Evolutionary conservation across 1,140 invertebrate genomes (phyloP).

Genomic region (Hycleus cichorii): DNA sequence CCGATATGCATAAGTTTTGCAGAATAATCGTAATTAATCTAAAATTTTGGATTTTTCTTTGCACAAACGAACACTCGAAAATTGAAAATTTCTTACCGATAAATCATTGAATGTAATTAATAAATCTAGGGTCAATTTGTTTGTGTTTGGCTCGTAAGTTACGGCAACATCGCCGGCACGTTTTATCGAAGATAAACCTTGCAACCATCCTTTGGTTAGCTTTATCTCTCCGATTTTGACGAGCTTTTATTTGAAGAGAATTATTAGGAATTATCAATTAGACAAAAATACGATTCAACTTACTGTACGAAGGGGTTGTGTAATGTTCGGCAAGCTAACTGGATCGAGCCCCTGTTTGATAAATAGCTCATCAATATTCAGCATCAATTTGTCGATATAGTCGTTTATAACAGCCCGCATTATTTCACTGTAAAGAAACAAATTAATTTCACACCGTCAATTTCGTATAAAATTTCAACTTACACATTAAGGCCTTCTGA

Average conservation of each 20-base stretch:
- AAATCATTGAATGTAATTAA: neutral
- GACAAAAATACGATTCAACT: too few species aligned
- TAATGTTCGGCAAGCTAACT: neutral
- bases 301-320: too few species aligned
- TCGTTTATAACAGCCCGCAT: neutral
- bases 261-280: too few species aligned
- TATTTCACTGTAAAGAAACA: too few species aligned
- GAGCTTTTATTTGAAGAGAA: too few species aligned
- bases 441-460: too few species aligned
- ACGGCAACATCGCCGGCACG: slow-evolving; percentile 43
- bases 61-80: neutral
- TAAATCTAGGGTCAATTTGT: neutral
- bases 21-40: slow-evolving; percentile 5
- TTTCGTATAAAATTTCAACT: too few species aligned
- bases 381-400: neutral
- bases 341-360: neutral
- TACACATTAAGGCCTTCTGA: too few species aligned
- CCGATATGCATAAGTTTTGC: slow-evolving; percentile 45
- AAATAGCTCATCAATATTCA: neutral
- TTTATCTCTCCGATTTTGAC: slow-evolving; percentile 24
- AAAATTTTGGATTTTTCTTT: neutral
- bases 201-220: slow-evolving; percentile 41
- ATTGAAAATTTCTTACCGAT: neutral
- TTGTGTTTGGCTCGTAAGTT: slow-evolving; percentile 28
- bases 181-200: slow-evolving; percentile 39